A percentile compares a stretch with the other conserved stretches of the same genome.
phyloP scores from a whole-genome alignment of 1,140 invertebrate genomes.

The Pristionchus pacificus region DNA sequence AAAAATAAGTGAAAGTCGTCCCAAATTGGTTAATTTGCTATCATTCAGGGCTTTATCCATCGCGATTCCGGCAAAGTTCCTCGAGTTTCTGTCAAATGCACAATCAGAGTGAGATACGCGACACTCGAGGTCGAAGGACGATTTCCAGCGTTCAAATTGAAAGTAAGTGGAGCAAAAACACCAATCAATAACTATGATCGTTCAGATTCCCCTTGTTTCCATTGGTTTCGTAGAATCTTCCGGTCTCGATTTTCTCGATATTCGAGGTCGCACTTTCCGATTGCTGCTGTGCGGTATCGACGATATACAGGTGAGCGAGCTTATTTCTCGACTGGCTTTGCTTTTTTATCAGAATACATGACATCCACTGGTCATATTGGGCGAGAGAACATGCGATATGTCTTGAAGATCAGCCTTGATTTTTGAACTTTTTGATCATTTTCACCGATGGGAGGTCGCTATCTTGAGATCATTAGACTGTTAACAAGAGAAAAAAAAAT shows the following conservation, averaged over 20 bases:
- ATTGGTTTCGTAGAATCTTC: background rate
- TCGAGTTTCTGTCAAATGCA: background rate
- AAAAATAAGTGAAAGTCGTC: too few species aligned
- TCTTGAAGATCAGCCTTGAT: background rate
- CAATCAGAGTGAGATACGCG: background rate
- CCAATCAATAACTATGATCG: background rate
- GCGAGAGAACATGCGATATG: too few species aligned
- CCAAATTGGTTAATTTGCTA: too few species aligned
- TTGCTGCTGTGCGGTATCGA: background rate
- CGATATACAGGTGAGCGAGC: background rate
- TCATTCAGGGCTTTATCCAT: background rate
- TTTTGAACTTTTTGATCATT: too few species aligned
- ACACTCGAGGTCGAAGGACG: background rate
- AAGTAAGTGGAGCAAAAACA: background rate
- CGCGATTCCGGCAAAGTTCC: background rate
- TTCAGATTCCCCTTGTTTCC: background rate
- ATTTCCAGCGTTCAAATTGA: background rate
- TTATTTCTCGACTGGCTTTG: background rate
- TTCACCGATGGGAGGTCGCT: too few species aligned
- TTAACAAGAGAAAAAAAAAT: too few species aligned
- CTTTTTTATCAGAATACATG: background rate
- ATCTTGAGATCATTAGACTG: too few species aligned
- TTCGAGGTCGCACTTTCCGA: background rate
- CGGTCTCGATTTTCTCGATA: background rate
- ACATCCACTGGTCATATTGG: background rate